These are phyloP conservation scores for Cyprinodon variegatus DNA, from an alignment of 2,113 vertebrate species.

Conservation along the genomic window DNA sequence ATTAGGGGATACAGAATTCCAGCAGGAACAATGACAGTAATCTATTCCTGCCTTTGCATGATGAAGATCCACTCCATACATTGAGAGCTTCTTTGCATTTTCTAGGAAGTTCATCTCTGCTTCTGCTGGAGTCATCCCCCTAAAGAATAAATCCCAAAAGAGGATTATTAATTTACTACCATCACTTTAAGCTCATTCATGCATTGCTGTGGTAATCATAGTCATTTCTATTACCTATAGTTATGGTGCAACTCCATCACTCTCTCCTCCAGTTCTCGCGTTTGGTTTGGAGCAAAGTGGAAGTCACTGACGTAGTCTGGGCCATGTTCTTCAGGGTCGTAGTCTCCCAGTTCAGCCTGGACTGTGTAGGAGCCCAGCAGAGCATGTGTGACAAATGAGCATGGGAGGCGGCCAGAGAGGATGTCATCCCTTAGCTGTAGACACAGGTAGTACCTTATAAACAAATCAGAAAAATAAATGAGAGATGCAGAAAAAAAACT, in stretches of 20 bases:
- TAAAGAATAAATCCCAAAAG: constrained; percentile 62
- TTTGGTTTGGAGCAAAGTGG: constrained; percentile 96
- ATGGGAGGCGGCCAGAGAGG: constrained; percentile 93
- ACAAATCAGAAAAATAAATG: not conserved
- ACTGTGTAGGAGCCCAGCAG: constrained; percentile 96
- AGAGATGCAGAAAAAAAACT: constrained; percentile 1
- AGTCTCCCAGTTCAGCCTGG: constrained; percentile 94
- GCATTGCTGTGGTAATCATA: not conserved
- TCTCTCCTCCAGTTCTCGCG: constrained; percentile 94
- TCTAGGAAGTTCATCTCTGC: constrained; percentile 98
- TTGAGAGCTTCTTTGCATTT: constrained; percentile 99
- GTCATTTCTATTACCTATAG: constrained; percentile 83
- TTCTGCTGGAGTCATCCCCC: constrained; percentile 97
- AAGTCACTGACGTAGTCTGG: constrained; percentile 93
- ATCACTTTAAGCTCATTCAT: constrained; percentile 1
- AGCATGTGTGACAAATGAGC: constrained; percentile 97
- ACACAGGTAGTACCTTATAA: constrained; percentile 94
- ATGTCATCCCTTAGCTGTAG: constrained; percentile 97
- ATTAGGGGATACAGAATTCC: not conserved
- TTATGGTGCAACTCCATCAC: constrained; percentile 97
- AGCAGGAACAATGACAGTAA: not conserved
- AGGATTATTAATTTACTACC: constrained; percentile 5
- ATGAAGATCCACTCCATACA: constrained; percentile 99
- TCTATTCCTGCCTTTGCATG: constrained; percentile 91
- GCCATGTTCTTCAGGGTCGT: constrained; percentile 88